Conservation (phyloP, 2,888 invertebrate species). For the Trichogramma evanescens region DNA sequence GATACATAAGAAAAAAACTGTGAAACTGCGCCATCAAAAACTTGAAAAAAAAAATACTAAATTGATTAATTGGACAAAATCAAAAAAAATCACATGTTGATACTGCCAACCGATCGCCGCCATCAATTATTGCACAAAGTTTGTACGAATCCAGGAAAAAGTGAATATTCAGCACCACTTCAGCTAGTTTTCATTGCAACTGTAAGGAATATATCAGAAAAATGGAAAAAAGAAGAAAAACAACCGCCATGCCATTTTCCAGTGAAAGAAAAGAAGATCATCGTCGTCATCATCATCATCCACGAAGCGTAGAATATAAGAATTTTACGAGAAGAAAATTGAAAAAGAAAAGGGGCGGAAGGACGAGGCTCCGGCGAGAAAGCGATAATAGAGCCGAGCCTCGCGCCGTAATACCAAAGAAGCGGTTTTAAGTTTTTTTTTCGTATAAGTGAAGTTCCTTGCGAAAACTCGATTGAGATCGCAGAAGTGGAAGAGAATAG, state of each 20-base stretch:
- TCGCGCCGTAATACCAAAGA: constrained; percentile 42
- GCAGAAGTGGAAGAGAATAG: constrained; percentile 14
- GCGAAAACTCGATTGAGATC: constrained; percentile 22
- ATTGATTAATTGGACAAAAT: constrained; percentile 6
- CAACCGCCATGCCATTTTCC: constrained; percentile 21
- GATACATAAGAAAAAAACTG: constrained; percentile 14
- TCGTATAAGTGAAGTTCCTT: constrained; percentile 40
- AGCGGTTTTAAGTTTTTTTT: constrained; percentile 38
- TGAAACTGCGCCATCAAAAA: constrained; percentile 1
- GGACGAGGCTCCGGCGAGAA: constrained; percentile 13
- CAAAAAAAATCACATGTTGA: constrained; percentile 26
- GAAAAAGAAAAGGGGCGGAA: constrained; percentile 7
- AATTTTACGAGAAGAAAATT: neutral
- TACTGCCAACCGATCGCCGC: constrained; percentile 21
- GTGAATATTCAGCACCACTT: constrained; percentile 18
- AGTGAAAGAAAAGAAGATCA: constrained; percentile 1
- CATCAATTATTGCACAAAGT: constrained; percentile 11
- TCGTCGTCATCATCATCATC: neutral
- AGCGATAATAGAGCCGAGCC: constrained; percentile 13
- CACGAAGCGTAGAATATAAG: constrained; percentile 5
- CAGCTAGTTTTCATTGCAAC: constrained; percentile 18
- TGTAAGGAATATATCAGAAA: constrained; percentile 15
- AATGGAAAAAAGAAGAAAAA: constrained; percentile 9
- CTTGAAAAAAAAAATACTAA: constrained; percentile 14
- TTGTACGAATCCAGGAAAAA: constrained; percentile 13